Evolutionary conservation across 1,140 invertebrate genomes (phyloP).

Genomic region (Scaptodrosophila lebanonensis): DNA sequence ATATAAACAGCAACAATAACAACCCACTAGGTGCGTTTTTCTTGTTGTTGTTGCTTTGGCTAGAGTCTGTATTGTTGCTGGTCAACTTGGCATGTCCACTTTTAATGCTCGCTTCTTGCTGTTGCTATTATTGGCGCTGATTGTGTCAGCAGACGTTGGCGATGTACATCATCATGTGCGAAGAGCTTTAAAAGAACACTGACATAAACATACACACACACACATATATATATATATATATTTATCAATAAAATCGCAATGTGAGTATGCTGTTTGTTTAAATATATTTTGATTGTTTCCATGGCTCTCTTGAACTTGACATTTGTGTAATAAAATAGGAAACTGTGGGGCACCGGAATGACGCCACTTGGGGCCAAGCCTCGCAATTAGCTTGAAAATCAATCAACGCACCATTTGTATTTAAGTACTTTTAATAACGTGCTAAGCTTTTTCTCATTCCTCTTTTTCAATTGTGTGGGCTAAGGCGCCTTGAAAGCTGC

Average conservation of each 20-base stretch:
- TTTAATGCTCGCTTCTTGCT: no score
- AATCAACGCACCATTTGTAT: slow-evolving; percentile 64
- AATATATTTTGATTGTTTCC: no score
- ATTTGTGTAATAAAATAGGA: slow-evolving; percentile 54
- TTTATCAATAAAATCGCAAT: no score
- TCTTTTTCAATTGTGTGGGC: slow-evolving; percentile 20
- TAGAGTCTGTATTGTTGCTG: not conserved
- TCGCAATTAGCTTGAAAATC: slow-evolving; percentile 67
- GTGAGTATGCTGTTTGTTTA: no score
- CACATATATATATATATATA: no score
- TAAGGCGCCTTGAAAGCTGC: slow-evolving; percentile 45
- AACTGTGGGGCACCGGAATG: slow-evolving; percentile 6
- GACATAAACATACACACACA: no score
- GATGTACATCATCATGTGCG: not conserved
- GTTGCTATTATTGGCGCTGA: not conserved
- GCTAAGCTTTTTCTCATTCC: slow-evolving; percentile 19
- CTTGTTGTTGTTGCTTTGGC: slow-evolving; percentile 4
- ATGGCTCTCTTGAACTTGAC: slow-evolving; percentile 22
- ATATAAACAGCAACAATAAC: slow-evolving; percentile 1
- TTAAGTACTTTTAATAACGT: slow-evolving; percentile 66
- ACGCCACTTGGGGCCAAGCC: slow-evolving; percentile 31
- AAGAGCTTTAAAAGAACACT: no score
- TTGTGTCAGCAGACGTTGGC: not conserved
- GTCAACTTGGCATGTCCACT: not conserved
- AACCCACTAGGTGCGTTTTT: slow-evolving; percentile 1